Conservation (phyloP, 2,113 vertebrate species). For the Falco punctatus region DNA sequence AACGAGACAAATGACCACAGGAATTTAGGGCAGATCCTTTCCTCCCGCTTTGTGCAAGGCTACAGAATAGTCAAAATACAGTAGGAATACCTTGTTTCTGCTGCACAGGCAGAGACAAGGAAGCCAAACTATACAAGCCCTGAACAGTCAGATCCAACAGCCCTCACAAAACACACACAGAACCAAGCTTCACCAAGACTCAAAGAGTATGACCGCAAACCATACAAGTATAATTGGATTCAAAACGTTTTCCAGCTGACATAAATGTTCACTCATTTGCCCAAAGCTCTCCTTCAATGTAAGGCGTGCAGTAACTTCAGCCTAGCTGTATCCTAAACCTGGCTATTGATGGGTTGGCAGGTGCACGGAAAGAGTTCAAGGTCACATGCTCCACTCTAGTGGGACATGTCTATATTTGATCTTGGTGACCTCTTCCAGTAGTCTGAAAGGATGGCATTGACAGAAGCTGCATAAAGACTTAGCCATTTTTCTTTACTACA, state of each 20-base stretch:
- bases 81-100: not conserved
- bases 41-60: not conserved
- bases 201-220: not conserved
- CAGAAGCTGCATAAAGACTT: constrained; percentile 50
- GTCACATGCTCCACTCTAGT: constrained; percentile 12
- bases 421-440: constrained; percentile 38
- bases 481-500: constrained; percentile 37
- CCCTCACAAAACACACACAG: not conserved
- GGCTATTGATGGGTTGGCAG: constrained; percentile 38
- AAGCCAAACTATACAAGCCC: not conserved
- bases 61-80: not conserved
- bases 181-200: not conserved
- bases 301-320: constrained; percentile 11
- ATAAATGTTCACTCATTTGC: constrained; percentile 7
- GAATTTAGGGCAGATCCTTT: not conserved
- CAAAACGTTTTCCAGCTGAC: constrained; percentile 29
- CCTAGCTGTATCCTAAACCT: constrained; percentile 22
- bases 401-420: constrained; percentile 58
- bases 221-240: not conserved
- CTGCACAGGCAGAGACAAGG: not conserved
- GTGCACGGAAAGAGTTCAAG: constrained; percentile 37
- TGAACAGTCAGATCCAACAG: not conserved
- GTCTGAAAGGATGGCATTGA: constrained; percentile 54
- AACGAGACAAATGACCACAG: not conserved
- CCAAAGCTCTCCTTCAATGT: not conserved